phyloP scores from a whole-genome alignment of 2,888 invertebrate species.

The Athalia rosae region DNA sequence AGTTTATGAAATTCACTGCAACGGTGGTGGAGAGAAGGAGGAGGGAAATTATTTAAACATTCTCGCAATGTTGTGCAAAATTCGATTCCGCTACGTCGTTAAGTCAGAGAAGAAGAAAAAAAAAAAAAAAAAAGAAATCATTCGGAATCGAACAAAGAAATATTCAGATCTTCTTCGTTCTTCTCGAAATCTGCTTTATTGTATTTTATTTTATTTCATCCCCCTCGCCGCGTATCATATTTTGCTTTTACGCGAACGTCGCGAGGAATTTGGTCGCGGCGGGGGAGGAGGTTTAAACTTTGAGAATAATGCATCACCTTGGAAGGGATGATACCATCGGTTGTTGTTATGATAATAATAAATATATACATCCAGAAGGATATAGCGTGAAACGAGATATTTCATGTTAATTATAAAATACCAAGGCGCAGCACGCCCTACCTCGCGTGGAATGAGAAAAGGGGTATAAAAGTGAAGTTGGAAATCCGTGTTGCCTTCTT shows the following conservation, averaged over 20 bases:
- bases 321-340: neutral
- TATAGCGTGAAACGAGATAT: slow-evolving; percentile 53
- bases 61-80: neutral
- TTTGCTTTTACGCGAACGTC: too few relatives aligned
- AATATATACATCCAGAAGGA: neutral
- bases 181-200: neutral
- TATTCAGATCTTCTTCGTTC: neutral
- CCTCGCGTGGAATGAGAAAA: slow-evolving; percentile 52
- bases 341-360: slow-evolving; percentile 29
- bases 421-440: slow-evolving; percentile 52
- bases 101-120: neutral
- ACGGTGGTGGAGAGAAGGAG: neutral
- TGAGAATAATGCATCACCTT: slow-evolving; percentile 25
- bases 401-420: slow-evolving; percentile 63
- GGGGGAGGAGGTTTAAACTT: slow-evolving; percentile 16
- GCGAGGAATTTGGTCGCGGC: neutral
- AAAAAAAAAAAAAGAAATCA: neutral
- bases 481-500: slow-evolving; percentile 60
- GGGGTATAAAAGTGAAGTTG: slow-evolving; percentile 61
- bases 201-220: neutral
- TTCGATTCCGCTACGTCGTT: neutral
- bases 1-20: slow-evolving; percentile 29
- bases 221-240: too few relatives aligned
- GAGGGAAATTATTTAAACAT: neutral
- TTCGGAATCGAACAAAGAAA: neutral